Percentiles rank a stretch among this genome's conserved stretches.
Evolutionary conservation across 2,113 vertebrate species (phyloP).

Genomic region (Microcebus ravelobensis): DNA sequence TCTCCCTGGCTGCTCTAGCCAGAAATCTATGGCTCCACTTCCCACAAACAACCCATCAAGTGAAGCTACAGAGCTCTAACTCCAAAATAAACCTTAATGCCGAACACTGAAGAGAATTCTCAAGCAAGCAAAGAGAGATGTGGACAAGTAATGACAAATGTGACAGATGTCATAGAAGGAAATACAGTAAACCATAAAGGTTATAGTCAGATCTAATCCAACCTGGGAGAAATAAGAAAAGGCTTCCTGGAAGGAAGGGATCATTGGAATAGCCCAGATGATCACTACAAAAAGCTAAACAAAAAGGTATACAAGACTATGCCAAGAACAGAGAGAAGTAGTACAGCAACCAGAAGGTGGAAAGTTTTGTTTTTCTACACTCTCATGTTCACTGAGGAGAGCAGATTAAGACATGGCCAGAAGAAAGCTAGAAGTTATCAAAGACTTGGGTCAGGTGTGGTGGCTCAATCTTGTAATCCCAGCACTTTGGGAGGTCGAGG

Average conservation of each 20-base stretch:
- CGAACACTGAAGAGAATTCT: not conserved
- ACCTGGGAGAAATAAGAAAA: constrained; percentile 36
- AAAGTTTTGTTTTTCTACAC: not conserved
- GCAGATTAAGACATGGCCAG: not conserved
- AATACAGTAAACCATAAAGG: not conserved
- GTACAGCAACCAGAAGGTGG: not conserved
- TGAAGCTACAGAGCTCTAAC: not conserved
- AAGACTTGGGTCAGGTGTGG: not conserved
- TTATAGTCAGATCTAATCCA: not conserved
- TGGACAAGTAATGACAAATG: not conserved
- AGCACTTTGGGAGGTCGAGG: too few species aligned
- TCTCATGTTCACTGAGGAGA: not conserved
- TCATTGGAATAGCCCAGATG: not conserved
- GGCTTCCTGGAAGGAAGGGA: not conserved
- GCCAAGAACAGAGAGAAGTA: not conserved
- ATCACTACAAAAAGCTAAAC: not conserved
- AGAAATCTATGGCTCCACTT: not conserved
- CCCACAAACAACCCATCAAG: not conserved
- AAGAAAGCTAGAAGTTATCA: constrained; percentile 11
- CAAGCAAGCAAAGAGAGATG: constrained; percentile 3
- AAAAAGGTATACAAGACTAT: not conserved
- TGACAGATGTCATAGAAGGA: not conserved
- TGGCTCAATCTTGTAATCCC: too few species aligned
- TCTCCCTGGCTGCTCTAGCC: not conserved
- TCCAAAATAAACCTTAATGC: not conserved